Base-by-base conservation (phyloP, 2,888 invertebrate species). In the Philopedon plagiatum region DNA sequence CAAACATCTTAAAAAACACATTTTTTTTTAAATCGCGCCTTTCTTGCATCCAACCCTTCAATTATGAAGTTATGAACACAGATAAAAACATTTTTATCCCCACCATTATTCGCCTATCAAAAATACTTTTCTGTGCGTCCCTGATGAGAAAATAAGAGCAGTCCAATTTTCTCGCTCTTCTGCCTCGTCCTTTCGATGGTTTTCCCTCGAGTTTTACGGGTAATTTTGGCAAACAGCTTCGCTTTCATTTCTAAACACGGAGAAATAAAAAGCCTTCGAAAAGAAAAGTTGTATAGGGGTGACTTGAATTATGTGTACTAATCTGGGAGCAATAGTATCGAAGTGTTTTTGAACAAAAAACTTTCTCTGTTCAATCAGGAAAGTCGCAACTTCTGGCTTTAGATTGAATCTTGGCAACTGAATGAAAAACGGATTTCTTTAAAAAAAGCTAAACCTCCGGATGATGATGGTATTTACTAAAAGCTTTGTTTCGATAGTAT, bases 151-250 rank as follows among this genome's bases (percentile, higher is more conserved):
- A 68, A 68, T 61, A 68, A 68, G 29, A 32, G 44, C 61, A 54
- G 34, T 61, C 41, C 68, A 68, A 68, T 68, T 68, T 68, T 68
- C 61, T 68, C 61, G 41, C 49, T 60, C 34, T 51, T 29, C 54
- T 26, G 41, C 41, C 9, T 21, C 61, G n/a, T 34, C 54, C 61
- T 37, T 56, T 34, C 66, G 41, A 54, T 44, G 26, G 46, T 49
- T 44, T 66, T 63, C 41, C 61, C 56, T 39, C 26, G 58, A 64
- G 56, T 69, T 65, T 61, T 49, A 54, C 34, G 61, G 58, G 71
- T 67, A 65, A 61, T 64, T 71, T 71, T 62, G 49, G 44, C 34
- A 63, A 69, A 69, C 54, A 61, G 68, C 61, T 61, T 68, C 60
- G 26, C 61, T 68, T 67, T 67, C 58, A 21, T 51, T 68, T 54